Evolutionary conservation across 2,797 vertebrate species (phyloP).

Genomic region (Chanos chanos): DNA sequence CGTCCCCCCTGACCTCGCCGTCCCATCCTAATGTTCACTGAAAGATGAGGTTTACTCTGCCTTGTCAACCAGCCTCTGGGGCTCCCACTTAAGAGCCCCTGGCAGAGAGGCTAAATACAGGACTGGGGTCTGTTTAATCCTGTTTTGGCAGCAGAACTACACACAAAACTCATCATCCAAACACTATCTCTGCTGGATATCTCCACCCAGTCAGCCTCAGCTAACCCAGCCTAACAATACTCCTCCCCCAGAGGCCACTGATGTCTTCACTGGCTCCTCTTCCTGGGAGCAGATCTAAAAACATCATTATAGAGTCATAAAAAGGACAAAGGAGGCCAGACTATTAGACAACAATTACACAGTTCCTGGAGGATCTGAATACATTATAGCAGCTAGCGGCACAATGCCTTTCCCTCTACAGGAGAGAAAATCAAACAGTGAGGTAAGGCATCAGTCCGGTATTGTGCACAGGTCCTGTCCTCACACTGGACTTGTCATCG

Average conservation of each 20-base stretch:
- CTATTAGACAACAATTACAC: neutral
- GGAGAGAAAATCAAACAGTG: neutral
- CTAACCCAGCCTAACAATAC: neutral
- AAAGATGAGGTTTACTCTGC: slow-evolving; percentile 25
- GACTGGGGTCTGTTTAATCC: slow-evolving; percentile 6
- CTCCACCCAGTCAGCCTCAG: neutral
- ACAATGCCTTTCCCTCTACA: neutral
- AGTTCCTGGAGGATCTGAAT: neutral
- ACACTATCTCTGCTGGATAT: slow-evolving; percentile 19
- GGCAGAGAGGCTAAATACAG: slow-evolving; percentile 1
- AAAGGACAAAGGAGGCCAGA: neutral
- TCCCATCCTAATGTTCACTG: slow-evolving; percentile 9
- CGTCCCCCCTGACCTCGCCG: neutral
- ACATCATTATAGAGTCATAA: neutral
- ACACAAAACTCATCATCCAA: slow-evolving; percentile 1
- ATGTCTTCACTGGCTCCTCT: neutral
- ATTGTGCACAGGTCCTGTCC: no score
- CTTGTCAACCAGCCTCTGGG: slow-evolving; percentile 34
- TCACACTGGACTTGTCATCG: neutral
- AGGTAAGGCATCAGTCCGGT: neutral
- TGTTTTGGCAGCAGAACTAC: slow-evolving; percentile 24
- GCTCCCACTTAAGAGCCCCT: slow-evolving; percentile 23
- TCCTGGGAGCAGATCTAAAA: neutral
- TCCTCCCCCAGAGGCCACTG: neutral
- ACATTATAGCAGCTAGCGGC: neutral